Evolutionary conservation across 2,797 vertebrate species (phyloP).

Genomic region (Pristis pectinata): DNA sequence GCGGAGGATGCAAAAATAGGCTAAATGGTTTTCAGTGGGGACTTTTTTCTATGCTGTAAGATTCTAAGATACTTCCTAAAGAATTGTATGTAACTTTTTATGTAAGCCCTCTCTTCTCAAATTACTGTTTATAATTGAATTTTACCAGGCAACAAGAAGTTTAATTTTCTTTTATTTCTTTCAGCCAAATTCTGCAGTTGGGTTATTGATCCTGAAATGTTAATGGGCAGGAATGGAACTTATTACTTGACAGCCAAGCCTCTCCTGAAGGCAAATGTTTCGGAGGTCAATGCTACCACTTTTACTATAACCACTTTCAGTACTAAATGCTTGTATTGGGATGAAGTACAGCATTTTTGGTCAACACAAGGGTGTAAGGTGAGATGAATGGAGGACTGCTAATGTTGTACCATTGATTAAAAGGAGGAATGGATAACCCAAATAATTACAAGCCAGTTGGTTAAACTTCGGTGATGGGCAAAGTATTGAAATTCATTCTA

Average conservation of each 20-base stretch:
- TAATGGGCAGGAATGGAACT: constrained; percentile 40
- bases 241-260: constrained; percentile 41
- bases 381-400: not conserved
- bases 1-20: no score
- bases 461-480: no score
- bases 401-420: no score
- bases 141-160: not conserved
- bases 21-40: no score
- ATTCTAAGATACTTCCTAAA: not conserved
- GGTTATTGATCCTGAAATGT: constrained; percentile 45
- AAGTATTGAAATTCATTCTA: no score
- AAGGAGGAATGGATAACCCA: no score
- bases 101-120: not conserved
- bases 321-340: constrained; percentile 17
- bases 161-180: not conserved
- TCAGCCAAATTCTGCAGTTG: constrained; percentile 45
- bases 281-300: not conserved
- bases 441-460: no score
- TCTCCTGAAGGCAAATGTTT: not conserved
- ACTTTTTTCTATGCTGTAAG: not conserved
- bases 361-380: constrained; percentile 29
- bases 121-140: not conserved
- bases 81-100: not conserved
- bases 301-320: not conserved
- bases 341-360: not conserved